phyloP scores from a whole-genome alignment of 2,797 vertebrate species.

The Propithecus perrieri region DNA sequence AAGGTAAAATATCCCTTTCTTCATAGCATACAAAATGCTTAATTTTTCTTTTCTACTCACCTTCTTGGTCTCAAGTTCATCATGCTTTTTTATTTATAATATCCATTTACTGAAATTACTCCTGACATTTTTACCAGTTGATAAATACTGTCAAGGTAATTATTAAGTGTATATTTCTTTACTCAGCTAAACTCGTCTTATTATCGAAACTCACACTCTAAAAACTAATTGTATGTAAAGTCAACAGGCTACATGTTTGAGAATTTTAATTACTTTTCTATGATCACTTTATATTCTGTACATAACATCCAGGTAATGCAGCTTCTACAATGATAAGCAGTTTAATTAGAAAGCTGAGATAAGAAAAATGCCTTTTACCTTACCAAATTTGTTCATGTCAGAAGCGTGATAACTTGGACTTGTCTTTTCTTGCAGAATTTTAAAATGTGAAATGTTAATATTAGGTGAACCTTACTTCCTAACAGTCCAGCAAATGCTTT shows the following conservation, averaged over 20 bases:
- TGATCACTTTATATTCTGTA: constrained; percentile 86
- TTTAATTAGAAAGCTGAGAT: constrained; percentile 88
- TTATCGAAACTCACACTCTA: constrained; percentile 81
- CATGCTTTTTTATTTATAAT: constrained; percentile 66
- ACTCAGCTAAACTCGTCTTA: constrained; percentile 66
- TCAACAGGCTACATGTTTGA: constrained; percentile 79
- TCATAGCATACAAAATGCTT: constrained; percentile 63
- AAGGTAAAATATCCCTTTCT: constrained; percentile 69
- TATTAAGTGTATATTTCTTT: constrained; percentile 79
- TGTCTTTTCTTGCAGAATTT: constrained; percentile 73
- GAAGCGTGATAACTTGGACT: constrained; percentile 72
- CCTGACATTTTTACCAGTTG: constrained; percentile 76
- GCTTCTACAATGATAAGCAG: constrained; percentile 85
- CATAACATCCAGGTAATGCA: constrained; percentile 85
- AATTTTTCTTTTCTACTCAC: constrained; percentile 46
- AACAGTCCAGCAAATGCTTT: constrained; percentile 64
- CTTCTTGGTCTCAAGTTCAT: constrained; percentile 63
- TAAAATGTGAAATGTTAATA: constrained; percentile 78
- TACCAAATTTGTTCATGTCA: constrained; percentile 80
- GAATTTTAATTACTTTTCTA: constrained; percentile 86
- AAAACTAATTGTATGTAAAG: constrained; percentile 85
- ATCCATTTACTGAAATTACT: constrained; percentile 70
- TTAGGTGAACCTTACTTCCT: constrained; percentile 77
- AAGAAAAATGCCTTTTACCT: constrained; percentile 83
- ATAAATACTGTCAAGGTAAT: constrained; percentile 81